Conservation (phyloP, 2,797 vertebrate genomes). For the Crotalus adamanteus region DNA sequence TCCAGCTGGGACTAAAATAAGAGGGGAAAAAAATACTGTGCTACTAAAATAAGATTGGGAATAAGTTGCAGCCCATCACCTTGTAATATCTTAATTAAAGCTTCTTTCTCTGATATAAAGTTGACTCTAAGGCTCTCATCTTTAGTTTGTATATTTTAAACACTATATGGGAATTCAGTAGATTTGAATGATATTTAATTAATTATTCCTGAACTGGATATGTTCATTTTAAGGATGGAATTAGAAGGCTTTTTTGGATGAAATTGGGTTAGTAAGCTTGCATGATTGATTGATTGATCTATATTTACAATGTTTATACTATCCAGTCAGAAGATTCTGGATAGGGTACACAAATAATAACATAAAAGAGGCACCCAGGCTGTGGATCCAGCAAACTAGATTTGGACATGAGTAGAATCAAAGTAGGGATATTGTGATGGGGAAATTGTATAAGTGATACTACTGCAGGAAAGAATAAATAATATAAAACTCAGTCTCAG, state of each 20-base stretch:
- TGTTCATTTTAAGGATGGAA: slow-evolving; percentile 1
- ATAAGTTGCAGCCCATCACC: slow-evolving; percentile 63
- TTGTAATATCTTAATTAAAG: slow-evolving; percentile 65
- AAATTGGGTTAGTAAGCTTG: neutral
- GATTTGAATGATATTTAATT: slow-evolving; percentile 30
- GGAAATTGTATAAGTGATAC: neutral
- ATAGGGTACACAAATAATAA: neutral
- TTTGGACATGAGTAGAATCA: neutral
- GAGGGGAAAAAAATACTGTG: slow-evolving; percentile 5
- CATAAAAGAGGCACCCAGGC: neutral
- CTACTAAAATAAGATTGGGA: slow-evolving; percentile 49
- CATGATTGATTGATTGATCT: neutral
- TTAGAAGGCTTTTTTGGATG: too few species aligned
- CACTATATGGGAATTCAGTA: slow-evolving; percentile 31
- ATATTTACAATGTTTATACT: neutral
- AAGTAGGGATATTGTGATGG: neutral
- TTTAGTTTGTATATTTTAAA: slow-evolving; percentile 46
- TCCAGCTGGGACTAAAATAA: slow-evolving; percentile 47
- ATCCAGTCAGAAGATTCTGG: neutral
- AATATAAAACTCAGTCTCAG: neutral
- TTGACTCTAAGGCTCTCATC: slow-evolving; percentile 50
- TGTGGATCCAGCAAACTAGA: neutral
- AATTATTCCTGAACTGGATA: neutral
- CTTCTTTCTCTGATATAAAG: slow-evolving; percentile 51
- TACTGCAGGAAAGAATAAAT: neutral